Base-by-base conservation (phyloP, 92 coral and sea anemone genomes). In the Paragorgia papillata region DNA sequence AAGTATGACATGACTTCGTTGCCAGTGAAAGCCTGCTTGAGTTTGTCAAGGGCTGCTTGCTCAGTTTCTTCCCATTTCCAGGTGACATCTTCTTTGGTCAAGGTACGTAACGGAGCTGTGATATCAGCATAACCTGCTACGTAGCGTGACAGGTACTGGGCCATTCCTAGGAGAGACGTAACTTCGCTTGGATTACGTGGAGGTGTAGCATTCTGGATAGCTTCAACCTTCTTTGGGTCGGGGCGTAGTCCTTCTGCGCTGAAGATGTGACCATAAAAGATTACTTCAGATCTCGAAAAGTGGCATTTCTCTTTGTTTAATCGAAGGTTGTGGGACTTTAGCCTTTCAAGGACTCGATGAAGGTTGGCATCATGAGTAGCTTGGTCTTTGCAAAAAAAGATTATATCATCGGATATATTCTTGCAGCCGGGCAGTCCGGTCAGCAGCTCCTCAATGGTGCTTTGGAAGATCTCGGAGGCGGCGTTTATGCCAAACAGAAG, bases 401-500 rank as follows among this genome's bases (percentile, higher is more conserved):
- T 89, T 53, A 87, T 82, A 63, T 84, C 89, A 51, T 81, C 89
- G 40, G 69, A 87, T 40, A 90, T 78, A 81, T 79, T 82, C 69
- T 63, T 85, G 48, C 92, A 88, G 40, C 95, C 95, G 24, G 79
- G 86, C 6, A 84, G 88, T 66, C 90, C 90, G 31, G 89, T 69
- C 60, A 80, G 95, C 27, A 86, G 73, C 57, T 88, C 88, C 33
- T 74, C 82, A 26, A 79, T 74, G n/a, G 81, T 66, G 58, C 83
- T 87, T 67, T 89, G 95, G 71, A 89, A 89, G 15, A 89, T 86
- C 61, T 89, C 90, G 0, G 81, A 86, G 17, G 90, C 90, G 21
- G 90, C 87, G 19, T n/a, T n/a, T n/a, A 90, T 76, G 79, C 96
- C 89, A 43, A 90, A 86, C 62, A 83, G 81, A 32, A 89, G 87